Evolutionary conservation across 2,797 vertebrate genomes (phyloP).

Genomic region (Cyclopterus lumpus): DNA sequence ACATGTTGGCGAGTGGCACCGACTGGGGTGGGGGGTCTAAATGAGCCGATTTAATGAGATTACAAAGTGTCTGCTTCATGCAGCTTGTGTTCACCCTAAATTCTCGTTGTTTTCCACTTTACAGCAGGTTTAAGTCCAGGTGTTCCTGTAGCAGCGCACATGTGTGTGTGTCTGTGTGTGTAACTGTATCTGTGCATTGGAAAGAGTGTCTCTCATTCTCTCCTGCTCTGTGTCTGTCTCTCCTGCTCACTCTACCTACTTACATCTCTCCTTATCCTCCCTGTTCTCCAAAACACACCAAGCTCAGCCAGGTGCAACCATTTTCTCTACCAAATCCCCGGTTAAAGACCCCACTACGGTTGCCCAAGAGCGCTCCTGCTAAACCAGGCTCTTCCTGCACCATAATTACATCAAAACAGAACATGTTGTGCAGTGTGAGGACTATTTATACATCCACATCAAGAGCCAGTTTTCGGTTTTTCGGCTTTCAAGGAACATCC

Average conservation of each 20-base stretch:
- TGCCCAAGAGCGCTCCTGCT: constrained; percentile 71
- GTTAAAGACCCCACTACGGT: constrained; percentile 70
- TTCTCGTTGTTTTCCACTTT: constrained; percentile 70
- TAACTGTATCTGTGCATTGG: constrained; percentile 3
- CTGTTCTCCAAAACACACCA: constrained; percentile 39
- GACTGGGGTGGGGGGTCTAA: constrained; percentile 44
- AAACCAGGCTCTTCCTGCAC: constrained; percentile 77
- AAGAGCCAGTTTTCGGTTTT: constrained; percentile 73
- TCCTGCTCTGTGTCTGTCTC: constrained; percentile 13
- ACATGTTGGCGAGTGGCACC: constrained; percentile 54
- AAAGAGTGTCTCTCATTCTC: constrained; percentile 17
- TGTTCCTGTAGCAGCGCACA: constrained; percentile 59
- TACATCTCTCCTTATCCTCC: constrained; percentile 34
- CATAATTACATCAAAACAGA: constrained; percentile 82
- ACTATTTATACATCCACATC: constrained; percentile 77
- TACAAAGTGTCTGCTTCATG: constrained; percentile 59
- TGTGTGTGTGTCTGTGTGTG: not conserved
- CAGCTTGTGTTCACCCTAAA: constrained; percentile 46
- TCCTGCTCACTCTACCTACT: not conserved
- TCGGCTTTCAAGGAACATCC: constrained; percentile 80
- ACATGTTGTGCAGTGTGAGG: constrained; percentile 76
- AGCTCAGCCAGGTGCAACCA: constrained; percentile 75
- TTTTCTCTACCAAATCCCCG: constrained; percentile 72
- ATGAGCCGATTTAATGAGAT: constrained; percentile 60
- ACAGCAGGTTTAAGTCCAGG: constrained; percentile 70